These are phyloP conservation scores for Peromyscus melanophrys DNA, from an alignment of 2,797 vertebrate genomes.

Conservation along the genomic window DNA sequence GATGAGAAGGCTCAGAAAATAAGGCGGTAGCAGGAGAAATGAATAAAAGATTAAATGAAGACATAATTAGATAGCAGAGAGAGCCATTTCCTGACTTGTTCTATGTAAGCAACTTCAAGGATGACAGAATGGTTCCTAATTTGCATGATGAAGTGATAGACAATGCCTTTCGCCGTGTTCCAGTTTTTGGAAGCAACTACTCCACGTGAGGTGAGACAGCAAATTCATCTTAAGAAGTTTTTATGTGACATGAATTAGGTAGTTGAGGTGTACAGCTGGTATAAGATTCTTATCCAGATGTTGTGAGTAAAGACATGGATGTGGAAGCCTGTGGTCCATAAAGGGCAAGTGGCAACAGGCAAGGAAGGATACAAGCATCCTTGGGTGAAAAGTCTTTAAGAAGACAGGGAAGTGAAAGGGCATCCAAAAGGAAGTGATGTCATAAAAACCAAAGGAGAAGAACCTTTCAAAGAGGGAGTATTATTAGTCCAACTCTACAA, in stretches of 20 bases:
- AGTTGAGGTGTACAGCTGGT: background rate
- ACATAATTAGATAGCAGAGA: background rate
- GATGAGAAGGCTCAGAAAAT: background rate
- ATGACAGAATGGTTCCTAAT: background rate
- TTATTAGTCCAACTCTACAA: background rate
- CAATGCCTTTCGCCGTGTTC: background rate
- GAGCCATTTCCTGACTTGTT: background rate
- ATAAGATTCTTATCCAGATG: background rate
- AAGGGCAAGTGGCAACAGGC: background rate
- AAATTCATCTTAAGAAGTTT: background rate
- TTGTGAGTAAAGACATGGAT: background rate
- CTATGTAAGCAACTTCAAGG: background rate
- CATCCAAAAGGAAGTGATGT: background rate
- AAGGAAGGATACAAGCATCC: background rate
- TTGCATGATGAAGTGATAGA: background rate
- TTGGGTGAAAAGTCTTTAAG: background rate
- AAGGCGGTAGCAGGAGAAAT: background rate
- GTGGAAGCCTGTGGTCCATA: background rate
- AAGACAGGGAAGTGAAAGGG: background rate
- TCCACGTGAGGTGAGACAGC: background rate
- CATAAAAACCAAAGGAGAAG: constrained; percentile 15
- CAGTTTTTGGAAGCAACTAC: background rate
- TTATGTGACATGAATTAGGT: background rate
- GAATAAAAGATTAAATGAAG: background rate
- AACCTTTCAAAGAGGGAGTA: background rate